phyloP scores from a whole-genome alignment of 2,888 invertebrate genomes.

The Adelphocoris suturalis region DNA sequence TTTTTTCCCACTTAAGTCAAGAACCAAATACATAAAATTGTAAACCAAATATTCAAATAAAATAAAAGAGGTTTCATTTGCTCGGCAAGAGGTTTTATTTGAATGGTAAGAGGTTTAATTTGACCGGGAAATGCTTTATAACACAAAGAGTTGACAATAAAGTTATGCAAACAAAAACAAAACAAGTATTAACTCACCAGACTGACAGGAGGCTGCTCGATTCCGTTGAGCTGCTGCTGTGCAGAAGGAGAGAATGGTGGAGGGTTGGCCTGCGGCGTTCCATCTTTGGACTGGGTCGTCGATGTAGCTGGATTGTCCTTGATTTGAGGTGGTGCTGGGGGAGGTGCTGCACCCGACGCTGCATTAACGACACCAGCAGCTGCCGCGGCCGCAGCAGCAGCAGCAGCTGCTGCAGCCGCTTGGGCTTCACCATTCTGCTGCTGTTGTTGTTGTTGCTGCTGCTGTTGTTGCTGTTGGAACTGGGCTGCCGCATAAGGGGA shows the following conservation, averaged over 20 bases:
- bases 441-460: slow-evolving; percentile 79
- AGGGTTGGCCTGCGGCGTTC: slow-evolving; percentile 76
- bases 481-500: slow-evolving; percentile 80
- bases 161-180: too few relatives aligned
- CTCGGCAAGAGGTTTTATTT: too few relatives aligned
- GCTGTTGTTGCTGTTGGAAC: slow-evolving; percentile 80
- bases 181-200: slow-evolving; percentile 78
- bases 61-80: too few relatives aligned
- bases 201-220: slow-evolving; percentile 82
- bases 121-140: too few relatives aligned
- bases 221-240: slow-evolving; percentile 80
- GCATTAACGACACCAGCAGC: slow-evolving; percentile 77
- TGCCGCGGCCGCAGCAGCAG: slow-evolving; percentile 78
- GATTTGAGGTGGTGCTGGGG: slow-evolving; percentile 78
- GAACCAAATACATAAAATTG: too few relatives aligned
- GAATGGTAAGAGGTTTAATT: too few relatives aligned
- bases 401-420: slow-evolving; percentile 79
- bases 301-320: slow-evolving; percentile 76
- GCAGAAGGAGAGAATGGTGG: slow-evolving; percentile 77
- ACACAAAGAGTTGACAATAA: too few relatives aligned
- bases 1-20: too few relatives aligned
- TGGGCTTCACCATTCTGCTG: slow-evolving; percentile 81
- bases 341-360: slow-evolving; percentile 78
- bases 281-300: slow-evolving; percentile 77
- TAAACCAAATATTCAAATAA: too few relatives aligned